Evolutionary conservation across 2,888 invertebrate genomes (phyloP).

Genomic region (Cantharis rufa): DNA sequence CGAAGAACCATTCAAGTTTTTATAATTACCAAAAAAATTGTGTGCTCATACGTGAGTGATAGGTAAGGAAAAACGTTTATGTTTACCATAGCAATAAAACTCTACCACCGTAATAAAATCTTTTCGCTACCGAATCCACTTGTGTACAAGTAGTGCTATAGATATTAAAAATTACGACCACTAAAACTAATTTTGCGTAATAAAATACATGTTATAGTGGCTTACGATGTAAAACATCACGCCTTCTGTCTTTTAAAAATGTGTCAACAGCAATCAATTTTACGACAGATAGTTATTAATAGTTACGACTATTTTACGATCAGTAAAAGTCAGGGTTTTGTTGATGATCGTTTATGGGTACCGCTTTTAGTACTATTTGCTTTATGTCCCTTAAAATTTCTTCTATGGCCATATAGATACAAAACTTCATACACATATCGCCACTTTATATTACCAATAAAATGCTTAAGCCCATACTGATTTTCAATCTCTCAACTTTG

Average conservation of each 20-base stretch:
- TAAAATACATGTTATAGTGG: constrained; percentile 46
- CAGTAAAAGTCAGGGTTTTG: constrained; percentile 58
- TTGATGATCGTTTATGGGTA: constrained; percentile 43
- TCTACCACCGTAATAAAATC: constrained; percentile 41
- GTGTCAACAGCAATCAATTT: constrained; percentile 64
- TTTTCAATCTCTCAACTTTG: background rate
- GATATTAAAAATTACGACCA: constrained; percentile 50
- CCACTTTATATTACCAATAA: background rate
- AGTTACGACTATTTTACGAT: constrained; percentile 62
- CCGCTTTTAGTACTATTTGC: constrained; percentile 36
- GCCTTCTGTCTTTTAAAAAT: constrained; percentile 56
- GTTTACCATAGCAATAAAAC: constrained; percentile 38
- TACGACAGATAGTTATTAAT: constrained; percentile 63
- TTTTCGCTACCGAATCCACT: constrained; percentile 40
- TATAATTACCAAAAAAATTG: background rate
- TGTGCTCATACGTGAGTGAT: background rate
- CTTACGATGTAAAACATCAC: constrained; percentile 44
- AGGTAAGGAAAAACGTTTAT: constrained; percentile 17
- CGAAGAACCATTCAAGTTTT: background rate
- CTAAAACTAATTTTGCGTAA: constrained; percentile 51
- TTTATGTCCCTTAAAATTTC: constrained; percentile 23
- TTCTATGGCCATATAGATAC: background rate
- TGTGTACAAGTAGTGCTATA: constrained; percentile 35
- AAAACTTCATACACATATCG: background rate
- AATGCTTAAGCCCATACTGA: background rate